Evolutionary conservation across 2,888 invertebrate species (phyloP).

Genomic region (Cosmorhoe ocellata): DNA sequence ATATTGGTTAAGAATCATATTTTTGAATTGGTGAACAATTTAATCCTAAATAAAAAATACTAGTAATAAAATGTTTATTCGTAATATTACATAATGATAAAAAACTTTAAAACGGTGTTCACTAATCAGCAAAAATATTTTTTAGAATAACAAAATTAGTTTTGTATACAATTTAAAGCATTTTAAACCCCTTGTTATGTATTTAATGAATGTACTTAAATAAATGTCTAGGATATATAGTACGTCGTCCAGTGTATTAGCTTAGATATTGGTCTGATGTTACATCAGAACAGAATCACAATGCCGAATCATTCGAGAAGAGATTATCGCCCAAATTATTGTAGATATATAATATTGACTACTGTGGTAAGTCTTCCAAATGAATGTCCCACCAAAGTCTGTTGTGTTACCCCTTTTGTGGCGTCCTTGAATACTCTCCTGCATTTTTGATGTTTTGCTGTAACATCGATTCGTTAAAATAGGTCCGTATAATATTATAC

Average conservation of each 20-base stretch:
- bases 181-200: conserved; percentile 54
- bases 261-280: conserved; percentile 19
- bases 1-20: no score
- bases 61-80: conserved; percentile 13
- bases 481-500: no score
- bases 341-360: no score
- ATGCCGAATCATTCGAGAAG: not conserved
- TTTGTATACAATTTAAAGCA: conserved; percentile 58
- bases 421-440: no score
- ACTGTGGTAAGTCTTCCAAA: not conserved
- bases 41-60: no score
- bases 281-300: not conserved
- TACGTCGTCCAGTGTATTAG: conserved; percentile 33
- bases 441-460: no score
- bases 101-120: conserved; percentile 47
- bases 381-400: no score
- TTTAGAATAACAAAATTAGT: conserved; percentile 51
- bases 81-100: conserved; percentile 51
- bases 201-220: conserved; percentile 22
- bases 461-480: no score
- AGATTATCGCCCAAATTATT: no score
- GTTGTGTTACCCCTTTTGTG: no score
- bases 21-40: no score
- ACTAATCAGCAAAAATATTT: conserved; percentile 47
- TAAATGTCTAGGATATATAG: conserved; percentile 35